These are phyloP conservation scores for Lamellibrachia columna DNA, from an alignment of 2,888 invertebrate genomes.

Conservation along the genomic window DNA sequence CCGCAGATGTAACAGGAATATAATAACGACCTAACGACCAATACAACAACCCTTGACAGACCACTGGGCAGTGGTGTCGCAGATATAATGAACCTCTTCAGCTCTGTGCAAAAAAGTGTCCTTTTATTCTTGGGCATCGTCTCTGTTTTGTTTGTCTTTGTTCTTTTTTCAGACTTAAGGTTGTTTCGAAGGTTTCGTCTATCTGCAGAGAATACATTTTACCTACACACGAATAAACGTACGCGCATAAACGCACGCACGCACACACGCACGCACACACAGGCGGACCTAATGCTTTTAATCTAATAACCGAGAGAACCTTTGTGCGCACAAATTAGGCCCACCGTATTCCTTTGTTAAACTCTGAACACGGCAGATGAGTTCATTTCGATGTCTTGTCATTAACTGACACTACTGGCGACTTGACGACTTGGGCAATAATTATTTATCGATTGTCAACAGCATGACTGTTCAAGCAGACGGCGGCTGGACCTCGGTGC, in stretches of 20 bases:
- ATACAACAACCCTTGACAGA: too few species aligned
- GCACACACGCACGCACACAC: not conserved
- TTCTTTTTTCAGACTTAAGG: too few species aligned
- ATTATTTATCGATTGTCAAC: constrained; percentile 4
- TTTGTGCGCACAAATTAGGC: not conserved
- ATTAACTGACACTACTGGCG: not conserved
- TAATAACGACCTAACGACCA: too few species aligned
- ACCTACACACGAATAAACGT: too few species aligned
- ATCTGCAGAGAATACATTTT: too few species aligned
- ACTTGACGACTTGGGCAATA: not conserved
- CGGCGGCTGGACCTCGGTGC: not conserved
- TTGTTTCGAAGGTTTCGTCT: too few species aligned
- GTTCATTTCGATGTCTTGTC: not conserved
- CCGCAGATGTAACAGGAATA: too few species aligned
- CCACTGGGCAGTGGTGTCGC: too few species aligned
- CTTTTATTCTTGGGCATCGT: too few species aligned
- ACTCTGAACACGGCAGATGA: not conserved
- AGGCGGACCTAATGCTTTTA: not conserved
- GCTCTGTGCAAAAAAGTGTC: too few species aligned
- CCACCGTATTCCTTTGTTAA: not conserved
- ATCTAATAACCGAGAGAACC: not conserved
- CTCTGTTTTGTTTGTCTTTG: too few species aligned
- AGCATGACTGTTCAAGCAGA: not conserved
- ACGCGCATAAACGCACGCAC: not conserved
- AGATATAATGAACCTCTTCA: too few species aligned